phyloP scores from a whole-genome alignment of 2,797 vertebrate genomes.

The Yasuhikotakia modesta region DNA sequence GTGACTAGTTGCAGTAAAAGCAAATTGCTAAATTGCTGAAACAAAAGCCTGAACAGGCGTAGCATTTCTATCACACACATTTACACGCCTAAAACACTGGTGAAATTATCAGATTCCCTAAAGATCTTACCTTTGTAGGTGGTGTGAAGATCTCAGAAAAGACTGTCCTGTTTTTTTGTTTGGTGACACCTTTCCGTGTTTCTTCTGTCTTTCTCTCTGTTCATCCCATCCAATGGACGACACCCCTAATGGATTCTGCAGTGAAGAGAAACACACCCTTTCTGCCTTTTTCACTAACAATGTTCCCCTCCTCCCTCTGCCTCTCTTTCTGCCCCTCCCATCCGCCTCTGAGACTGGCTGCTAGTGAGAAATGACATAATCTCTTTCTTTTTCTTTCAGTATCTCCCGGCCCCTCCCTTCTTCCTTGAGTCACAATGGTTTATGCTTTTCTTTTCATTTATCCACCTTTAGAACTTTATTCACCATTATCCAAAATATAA shows the following conservation, averaged over 20 bases:
- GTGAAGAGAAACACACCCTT: constrained; percentile 55
- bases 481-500: no score
- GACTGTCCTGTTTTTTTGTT: not conserved
- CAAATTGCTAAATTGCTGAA: not conserved
- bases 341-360: constrained; percentile 33
- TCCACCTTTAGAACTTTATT: not conserved
- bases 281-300: constrained; percentile 31
- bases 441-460: not conserved
- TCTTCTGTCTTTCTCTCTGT: constrained; percentile 35
- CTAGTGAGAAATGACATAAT: constrained; percentile 53
- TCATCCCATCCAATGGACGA: constrained; percentile 39
- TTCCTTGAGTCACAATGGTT: constrained; percentile 18
- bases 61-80: not conserved
- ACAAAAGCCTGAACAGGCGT: no score
- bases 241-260: constrained; percentile 58
- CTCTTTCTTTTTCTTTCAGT: constrained; percentile 37
- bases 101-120: not conserved
- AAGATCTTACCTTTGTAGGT: constrained; percentile 52
- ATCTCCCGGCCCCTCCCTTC: constrained; percentile 15
- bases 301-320: constrained; percentile 15
- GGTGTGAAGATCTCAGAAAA: not conserved
- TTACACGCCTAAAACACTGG: constrained; percentile 13
- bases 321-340: not conserved
- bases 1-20: not conserved
- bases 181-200: constrained; percentile 50